Evolutionary conservation across 2,113 vertebrate genomes (phyloP).

Genomic region (Thalassoma bifasciatum): DNA sequence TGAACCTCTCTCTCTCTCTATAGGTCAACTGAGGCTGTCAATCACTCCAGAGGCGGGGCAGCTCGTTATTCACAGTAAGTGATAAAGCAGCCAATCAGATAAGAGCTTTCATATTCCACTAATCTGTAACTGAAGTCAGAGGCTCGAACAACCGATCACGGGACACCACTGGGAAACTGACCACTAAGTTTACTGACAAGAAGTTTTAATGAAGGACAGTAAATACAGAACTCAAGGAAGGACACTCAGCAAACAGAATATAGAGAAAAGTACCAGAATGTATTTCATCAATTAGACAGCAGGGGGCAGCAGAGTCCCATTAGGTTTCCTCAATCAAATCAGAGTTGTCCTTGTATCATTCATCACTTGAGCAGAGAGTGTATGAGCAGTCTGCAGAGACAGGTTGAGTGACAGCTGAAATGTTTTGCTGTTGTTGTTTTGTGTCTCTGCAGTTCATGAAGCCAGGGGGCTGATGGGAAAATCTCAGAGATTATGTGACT

Average conservation of each 20-base stretch:
- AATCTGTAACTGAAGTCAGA: neutral
- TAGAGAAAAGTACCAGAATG: neutral
- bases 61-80: slow-evolving; percentile 44
- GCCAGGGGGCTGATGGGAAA: slow-evolving; percentile 84
- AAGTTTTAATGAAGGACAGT: too few relatives aligned
- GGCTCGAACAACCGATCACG: too few relatives aligned
- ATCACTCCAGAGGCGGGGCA: slow-evolving; percentile 27
- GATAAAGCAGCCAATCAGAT: slow-evolving; percentile 20
- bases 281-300: neutral
- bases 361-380: too few relatives aligned
- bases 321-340: neutral
- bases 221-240: too few relatives aligned
- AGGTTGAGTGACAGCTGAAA: too few relatives aligned
- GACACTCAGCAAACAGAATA: too few relatives aligned
- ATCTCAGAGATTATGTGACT: slow-evolving; percentile 77
- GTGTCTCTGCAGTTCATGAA: slow-evolving; percentile 83
- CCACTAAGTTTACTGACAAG: too few relatives aligned
- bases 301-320: neutral
- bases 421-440: neutral
- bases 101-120: neutral
- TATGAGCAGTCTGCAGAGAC: too few relatives aligned
- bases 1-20: neutral
- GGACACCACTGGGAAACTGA: too few relatives aligned
- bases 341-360: too few relatives aligned
- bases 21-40: slow-evolving; percentile 49